Conservation (phyloP, 2,797 vertebrate species). For the Schizothorax lantsangensis region DNA sequence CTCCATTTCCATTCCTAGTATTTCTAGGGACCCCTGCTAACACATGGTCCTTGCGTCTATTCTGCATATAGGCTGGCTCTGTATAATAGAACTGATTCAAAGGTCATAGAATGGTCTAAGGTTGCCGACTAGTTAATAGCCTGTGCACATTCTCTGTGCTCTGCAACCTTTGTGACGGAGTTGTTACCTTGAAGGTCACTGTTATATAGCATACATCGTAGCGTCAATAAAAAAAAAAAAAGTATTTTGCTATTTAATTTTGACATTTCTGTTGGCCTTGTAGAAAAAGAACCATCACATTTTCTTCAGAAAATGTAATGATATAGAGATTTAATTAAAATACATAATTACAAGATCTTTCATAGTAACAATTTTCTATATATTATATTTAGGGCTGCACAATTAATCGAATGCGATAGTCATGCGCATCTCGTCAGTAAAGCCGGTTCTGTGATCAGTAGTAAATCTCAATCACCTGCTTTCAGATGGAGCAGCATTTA, state of each 20-base stretch:
- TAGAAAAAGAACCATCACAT: background rate
- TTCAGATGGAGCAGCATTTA: no score
- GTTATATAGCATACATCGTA: background rate
- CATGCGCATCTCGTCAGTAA: no score
- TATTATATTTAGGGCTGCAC: no score
- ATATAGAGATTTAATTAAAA: background rate
- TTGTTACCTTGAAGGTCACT: conserved; percentile 8
- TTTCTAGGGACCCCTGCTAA: conserved; percentile 1
- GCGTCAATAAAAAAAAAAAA: background rate
- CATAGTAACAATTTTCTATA: background rate
- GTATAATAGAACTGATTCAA: background rate
- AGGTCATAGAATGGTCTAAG: conserved; percentile 3
- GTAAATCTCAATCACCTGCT: no score
- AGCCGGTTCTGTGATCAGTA: no score
- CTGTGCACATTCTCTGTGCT: background rate
- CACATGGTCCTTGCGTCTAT: background rate
- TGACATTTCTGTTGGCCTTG: background rate
- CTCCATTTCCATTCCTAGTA: background rate
- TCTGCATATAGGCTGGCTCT: background rate
- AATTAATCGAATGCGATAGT: no score
- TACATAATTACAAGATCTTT: background rate
- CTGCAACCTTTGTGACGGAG: background rate
- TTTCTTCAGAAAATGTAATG: background rate
- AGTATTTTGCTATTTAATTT: background rate
- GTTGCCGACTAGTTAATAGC: background rate